Base-by-base conservation (phyloP, 2,797 vertebrate genomes). In the Prionace glauca region DNA sequence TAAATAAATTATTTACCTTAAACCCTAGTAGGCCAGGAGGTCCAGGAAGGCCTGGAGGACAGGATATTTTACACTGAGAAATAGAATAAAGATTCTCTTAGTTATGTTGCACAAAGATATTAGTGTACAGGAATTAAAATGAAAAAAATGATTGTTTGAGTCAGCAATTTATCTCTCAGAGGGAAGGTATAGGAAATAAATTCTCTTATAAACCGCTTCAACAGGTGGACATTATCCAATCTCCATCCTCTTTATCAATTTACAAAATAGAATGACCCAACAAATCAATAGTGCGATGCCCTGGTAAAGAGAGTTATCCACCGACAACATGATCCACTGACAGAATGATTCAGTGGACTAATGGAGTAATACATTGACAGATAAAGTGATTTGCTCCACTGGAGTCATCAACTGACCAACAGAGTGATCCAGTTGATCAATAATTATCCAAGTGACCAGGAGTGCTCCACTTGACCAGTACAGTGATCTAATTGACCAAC, bases 31-130 rank as follows among this genome's bases (percentile, higher is more conserved):
- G 96, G 8, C 98, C 98, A 72, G 97, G 96, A 50, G 97, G 69
- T 74, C 98, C 98, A 96, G 96, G 98, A 3, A 97, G 97, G 96
- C 98, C 98, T 60, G 97, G 97, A 60, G 98, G 98, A 90, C 98
- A 98, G 95, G 97, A 96, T 29, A 97, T 96, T 96, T 97, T 97
- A 96, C 98, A 98, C 98, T 98, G 95, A 20, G 93, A 95, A 96
- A 36, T 26, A 95, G 26, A 77, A 12, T 26, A 60, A 94, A 94
- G 14, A n/a, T 1, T 69, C 65, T 65, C 56, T n/a, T 26, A 69
- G n/a, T 67, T 41, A 91, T 41, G 36, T 69, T 92, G 32, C 65
- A 20, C n/a, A 92, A 92, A 90, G 56, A 41, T 41, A 69, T 16
- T 9, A 69, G n/a, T 41, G 2, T 36, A 69, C 11, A 41, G 36